Conservation (phyloP, 2,888 invertebrate species). For the Mesodorylaimus sp. region DNA sequence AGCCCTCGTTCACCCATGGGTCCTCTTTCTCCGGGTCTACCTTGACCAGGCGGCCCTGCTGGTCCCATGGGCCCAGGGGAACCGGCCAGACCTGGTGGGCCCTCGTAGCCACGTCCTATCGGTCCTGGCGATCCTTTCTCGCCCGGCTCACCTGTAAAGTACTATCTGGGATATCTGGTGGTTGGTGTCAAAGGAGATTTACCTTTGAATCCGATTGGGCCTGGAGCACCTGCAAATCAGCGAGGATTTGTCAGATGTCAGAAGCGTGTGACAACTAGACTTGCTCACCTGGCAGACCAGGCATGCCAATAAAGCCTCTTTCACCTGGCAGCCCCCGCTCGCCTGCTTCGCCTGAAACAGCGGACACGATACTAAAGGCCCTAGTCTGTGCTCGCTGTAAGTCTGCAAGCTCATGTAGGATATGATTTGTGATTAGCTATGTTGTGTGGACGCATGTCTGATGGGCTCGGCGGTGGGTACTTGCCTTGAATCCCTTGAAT, state of each 20-base stretch:
- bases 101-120: background rate
- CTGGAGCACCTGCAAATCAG: conserved; percentile 2
- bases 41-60: background rate
- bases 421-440: too few species aligned
- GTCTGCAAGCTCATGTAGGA: too few species aligned
- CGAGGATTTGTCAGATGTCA: too few species aligned
- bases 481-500: conserved; percentile 5
- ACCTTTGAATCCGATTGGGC: conserved; percentile 3
- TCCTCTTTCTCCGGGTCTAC: too few species aligned
- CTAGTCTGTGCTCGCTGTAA: too few species aligned
- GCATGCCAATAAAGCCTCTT: conserved; percentile 7
- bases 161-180: background rate
- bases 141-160: conserved; percentile 2
- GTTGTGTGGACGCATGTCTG: too few species aligned
- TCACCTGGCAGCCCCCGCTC: conserved; percentile 3
- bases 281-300: conserved; percentile 8
- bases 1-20: too few species aligned
- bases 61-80: background rate
- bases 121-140: background rate
- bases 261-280: too few species aligned
- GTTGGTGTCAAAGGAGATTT: background rate
- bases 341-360: conserved; percentile 6
- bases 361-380: background rate
- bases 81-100: background rate
- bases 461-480: background rate